Conservation (phyloP, 2,888 invertebrate genomes). For the Tiliacea aurago region DNA sequence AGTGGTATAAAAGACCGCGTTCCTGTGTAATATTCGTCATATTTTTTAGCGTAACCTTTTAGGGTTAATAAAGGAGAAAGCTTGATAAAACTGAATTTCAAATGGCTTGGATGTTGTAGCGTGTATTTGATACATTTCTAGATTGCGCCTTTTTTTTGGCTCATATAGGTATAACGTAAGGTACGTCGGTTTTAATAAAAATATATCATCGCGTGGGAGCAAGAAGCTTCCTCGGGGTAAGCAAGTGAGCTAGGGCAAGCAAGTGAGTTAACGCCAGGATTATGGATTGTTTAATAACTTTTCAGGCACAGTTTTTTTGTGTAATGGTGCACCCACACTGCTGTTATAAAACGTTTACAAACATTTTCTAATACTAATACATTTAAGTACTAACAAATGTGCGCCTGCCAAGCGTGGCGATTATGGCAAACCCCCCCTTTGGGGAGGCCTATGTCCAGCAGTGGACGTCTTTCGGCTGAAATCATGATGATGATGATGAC, state of each 20-base stretch:
- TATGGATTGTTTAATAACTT: not conserved
- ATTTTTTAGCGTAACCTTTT: constrained; percentile 19
- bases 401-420: no score
- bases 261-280: not conserved
- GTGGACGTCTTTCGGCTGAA: no score
- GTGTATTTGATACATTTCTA: constrained; percentile 10
- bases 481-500: no score
- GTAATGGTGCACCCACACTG: no score
- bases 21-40: constrained; percentile 27
- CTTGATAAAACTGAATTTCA: not conserved
- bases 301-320: not conserved
- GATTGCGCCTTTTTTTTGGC: not conserved
- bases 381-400: no score
- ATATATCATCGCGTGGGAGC: not conserved
- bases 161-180: no score
- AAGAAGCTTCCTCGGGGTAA: not conserved
- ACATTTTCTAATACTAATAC: no score
- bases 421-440: no score
- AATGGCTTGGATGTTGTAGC: not conserved
- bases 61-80: constrained; percentile 1
- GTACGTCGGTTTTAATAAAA: not conserved
- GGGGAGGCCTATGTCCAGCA: no score
- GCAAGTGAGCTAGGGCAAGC: no score
- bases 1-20: constrained; percentile 20
- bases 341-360: no score